Percentiles rank a stretch among this genome's conserved stretches.
phyloP scores from a whole-genome alignment of 2,797 vertebrate genomes.

The Amblyraja radiata region DNA sequence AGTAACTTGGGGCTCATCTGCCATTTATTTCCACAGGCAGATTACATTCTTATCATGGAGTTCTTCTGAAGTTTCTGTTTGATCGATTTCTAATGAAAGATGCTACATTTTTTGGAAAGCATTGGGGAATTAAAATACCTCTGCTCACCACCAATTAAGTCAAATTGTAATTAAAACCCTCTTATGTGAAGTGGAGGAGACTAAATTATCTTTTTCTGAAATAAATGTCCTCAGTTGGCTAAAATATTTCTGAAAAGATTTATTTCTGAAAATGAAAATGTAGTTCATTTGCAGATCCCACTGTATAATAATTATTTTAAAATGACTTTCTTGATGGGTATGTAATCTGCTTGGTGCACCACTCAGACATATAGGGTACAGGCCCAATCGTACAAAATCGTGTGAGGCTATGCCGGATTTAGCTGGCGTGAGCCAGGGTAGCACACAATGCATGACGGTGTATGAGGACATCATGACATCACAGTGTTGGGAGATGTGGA shows the following conservation, averaged over 20 bases:
- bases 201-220: background rate
- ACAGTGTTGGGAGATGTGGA: background rate
- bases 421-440: background rate
- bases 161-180: background rate
- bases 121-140: background rate
- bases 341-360: too few relatives aligned
- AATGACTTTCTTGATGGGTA: background rate
- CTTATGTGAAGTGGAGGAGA: background rate
- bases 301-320: background rate
- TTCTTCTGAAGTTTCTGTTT: constrained; percentile 9
- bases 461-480: background rate
- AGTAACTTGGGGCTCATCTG: too few relatives aligned
- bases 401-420: background rate
- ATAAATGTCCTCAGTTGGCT: background rate
- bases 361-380: background rate
- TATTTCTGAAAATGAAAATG: background rate
- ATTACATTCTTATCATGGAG: background rate
- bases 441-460: background rate
- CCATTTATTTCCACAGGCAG: background rate
- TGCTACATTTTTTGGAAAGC: background rate
- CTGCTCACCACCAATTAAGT: background rate
- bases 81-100: background rate
- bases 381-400: background rate
- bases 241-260: background rate
- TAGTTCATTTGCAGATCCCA: background rate